Percentiles rank a stretch among this genome's conserved stretches.
Evolutionary conservation across 2,113 vertebrate genomes (phyloP).

Genomic region (Thymallus thymallus): DNA sequence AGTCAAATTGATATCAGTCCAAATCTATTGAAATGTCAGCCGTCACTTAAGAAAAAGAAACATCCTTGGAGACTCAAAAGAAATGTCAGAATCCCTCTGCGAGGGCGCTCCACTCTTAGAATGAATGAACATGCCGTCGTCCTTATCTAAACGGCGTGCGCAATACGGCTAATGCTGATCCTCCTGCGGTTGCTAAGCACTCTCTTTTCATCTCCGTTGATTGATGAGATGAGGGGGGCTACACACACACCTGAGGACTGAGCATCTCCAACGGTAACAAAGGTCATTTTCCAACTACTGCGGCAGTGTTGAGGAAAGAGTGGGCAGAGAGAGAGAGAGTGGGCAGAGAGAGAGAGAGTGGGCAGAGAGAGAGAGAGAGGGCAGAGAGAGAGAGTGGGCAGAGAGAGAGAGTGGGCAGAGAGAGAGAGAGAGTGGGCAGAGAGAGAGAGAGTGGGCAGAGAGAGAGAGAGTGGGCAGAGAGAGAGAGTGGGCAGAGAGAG

Average conservation of each 20-base stretch:
- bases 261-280: background rate
- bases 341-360: too few relatives aligned
- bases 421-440: too few relatives aligned
- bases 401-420: too few relatives aligned
- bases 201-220: background rate
- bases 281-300: background rate
- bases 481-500: too few relatives aligned
- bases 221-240: conserved; percentile 1
- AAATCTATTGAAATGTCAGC: conserved; percentile 12
- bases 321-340: background rate
- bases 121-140: background rate
- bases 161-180: background rate
- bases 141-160: background rate
- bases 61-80: background rate
- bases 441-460: too few relatives aligned
- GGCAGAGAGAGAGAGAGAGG: too few relatives aligned
- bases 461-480: too few relatives aligned
- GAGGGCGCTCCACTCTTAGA: background rate
- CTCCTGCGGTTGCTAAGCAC: background rate
- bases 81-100: conserved; percentile 3
- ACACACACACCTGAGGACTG: background rate
- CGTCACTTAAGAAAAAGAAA: background rate
- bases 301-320: background rate
- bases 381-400: too few relatives aligned
- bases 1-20: background rate